These are phyloP conservation scores for Dermatemys mawii DNA, from an alignment of 2,113 vertebrate species.

Conservation along the genomic window DNA sequence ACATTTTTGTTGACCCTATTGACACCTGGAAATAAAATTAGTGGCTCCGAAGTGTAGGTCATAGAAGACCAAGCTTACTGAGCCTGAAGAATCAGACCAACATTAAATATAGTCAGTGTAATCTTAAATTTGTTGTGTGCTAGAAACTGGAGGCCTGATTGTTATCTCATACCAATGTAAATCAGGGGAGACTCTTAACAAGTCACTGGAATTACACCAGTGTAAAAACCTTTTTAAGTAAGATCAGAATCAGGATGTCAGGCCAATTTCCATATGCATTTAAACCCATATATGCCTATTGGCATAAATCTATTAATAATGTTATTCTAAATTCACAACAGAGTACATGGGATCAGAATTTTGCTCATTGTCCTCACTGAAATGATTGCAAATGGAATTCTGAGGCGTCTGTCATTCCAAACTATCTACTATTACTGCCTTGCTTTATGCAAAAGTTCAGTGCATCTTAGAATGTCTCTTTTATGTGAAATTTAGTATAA, in stretches of 20 bases:
- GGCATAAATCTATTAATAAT: background rate
- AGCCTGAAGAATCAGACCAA: background rate
- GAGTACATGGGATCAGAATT: background rate
- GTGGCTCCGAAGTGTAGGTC: background rate
- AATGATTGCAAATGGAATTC: background rate
- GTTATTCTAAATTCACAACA: background rate
- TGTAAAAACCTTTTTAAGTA: background rate
- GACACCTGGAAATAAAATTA: background rate
- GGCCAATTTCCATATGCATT: rapidly evolving
- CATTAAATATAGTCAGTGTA: background rate
- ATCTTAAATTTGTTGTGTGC: background rate
- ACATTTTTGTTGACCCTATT: background rate
- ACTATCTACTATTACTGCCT: background rate
- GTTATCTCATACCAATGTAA: background rate
- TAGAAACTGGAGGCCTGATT: background rate
- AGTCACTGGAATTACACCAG: background rate
- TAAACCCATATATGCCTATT: rapidly evolving
- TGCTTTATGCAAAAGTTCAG: background rate
- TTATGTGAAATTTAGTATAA: background rate
- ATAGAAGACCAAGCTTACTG: background rate
- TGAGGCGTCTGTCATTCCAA: background rate
- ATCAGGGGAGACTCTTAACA: background rate
- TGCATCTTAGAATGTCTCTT: background rate
- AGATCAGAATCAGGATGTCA: background rate
- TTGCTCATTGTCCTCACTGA: background rate